These are phyloP conservation scores for Ophiodon elongatus DNA, from an alignment of 2,113 vertebrate genomes.

Conservation along the genomic window DNA sequence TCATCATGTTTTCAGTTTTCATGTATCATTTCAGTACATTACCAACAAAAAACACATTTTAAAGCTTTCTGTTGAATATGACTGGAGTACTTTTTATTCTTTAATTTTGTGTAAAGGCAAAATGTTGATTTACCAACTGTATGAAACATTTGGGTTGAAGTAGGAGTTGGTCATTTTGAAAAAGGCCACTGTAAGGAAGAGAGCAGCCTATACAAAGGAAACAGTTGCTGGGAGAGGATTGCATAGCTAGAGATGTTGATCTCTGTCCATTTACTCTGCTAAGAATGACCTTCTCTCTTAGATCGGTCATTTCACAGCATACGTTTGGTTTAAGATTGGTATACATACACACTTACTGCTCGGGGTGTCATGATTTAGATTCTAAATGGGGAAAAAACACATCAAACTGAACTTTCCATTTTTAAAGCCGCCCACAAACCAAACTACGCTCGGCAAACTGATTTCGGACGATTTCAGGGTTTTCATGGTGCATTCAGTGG, in stretches of 20 bases:
- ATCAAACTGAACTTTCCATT: too few species aligned
- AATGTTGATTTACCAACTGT: not conserved
- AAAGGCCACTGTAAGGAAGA: constrained; percentile 7
- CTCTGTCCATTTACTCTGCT: constrained; percentile 50
- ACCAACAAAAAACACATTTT: not conserved
- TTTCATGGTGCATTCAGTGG: not conserved
- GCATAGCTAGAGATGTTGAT: constrained; percentile 82
- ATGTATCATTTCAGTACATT: too few species aligned
- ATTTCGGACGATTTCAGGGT: not conserved
- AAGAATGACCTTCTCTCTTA: constrained; percentile 47
- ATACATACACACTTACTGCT: not conserved
- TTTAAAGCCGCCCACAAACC: too few species aligned
- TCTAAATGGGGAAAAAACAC: not conserved
- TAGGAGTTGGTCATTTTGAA: constrained; percentile 2
- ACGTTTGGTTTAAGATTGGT: not conserved
- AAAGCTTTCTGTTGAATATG: not conserved
- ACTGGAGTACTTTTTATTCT: not conserved
- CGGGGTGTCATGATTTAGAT: not conserved
- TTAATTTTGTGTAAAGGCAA: not conserved
- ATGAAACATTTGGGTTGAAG: not conserved
- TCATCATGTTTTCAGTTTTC: constrained; percentile 9
- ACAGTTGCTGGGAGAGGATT: constrained; percentile 44
- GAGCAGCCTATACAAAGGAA: constrained; percentile 15
- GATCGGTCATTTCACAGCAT: not conserved
- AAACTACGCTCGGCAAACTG: too few species aligned